A percentile compares a stretch with the other conserved stretches of the same genome.
phyloP scores from a whole-genome alignment of 23 tunicate genomes.

The Styela clava region DNA sequence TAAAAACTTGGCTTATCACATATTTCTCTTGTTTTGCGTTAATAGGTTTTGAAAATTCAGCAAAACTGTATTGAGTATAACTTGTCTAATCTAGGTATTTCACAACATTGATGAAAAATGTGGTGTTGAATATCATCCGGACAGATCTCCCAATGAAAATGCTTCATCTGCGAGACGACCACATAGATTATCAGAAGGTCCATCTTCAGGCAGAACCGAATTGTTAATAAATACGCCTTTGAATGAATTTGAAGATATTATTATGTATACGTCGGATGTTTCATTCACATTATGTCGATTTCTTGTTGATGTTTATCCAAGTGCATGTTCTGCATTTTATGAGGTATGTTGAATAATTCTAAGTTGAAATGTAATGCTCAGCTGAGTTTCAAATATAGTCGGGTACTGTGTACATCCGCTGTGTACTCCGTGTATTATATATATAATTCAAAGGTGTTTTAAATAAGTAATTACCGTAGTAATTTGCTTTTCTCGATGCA shows the following conservation, averaged over 20 bases:
- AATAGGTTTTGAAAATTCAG: too few relatives aligned
- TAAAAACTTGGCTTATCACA: too few relatives aligned
- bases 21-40: too few relatives aligned
- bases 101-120: conserved; percentile 41
- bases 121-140: background rate
- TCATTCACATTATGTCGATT: conserved; percentile 37
- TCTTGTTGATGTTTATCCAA: conserved; percentile 43
- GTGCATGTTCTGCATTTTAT: conserved; percentile 32
- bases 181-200: background rate
- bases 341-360: conserved; percentile 16
- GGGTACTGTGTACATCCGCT: too few relatives aligned
- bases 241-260: conserved; percentile 38
- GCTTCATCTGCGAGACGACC: conserved; percentile 16
- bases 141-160: background rate
- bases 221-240: conserved; percentile 24
- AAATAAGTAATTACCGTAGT: too few relatives aligned
- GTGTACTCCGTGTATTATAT: too few relatives aligned
- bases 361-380: background rate
- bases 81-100: conserved; percentile 45
- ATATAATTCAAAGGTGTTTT: too few relatives aligned
- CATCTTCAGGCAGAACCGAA: background rate
- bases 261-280: conserved; percentile 51
- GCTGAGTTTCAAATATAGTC: too few relatives aligned
- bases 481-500: too few relatives aligned
- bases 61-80: too few relatives aligned